Base-by-base conservation (phyloP, 1,140 invertebrate genomes). In the Drosophila sp. region DNA sequence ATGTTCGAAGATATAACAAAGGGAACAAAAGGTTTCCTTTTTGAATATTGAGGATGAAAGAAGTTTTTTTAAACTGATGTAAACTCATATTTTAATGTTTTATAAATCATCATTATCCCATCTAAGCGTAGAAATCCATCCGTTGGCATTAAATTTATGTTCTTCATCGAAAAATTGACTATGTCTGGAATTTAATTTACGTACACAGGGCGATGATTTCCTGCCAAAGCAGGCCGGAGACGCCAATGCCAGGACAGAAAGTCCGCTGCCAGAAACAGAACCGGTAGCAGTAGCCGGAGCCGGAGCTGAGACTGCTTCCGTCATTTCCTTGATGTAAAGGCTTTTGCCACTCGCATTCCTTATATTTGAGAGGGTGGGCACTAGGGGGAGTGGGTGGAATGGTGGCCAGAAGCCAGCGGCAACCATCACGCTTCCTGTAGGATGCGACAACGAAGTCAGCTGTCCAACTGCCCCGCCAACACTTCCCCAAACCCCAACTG, bases 131-230 rank as follows among this genome's bases (percentile, higher is more conserved):
- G 25, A 50, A 50, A 50, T 50, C 44, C 44, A 50, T 50, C 7
- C 44, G 6, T 50, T 50, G 4, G 23, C 7, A 50, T 50, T 27
- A 50, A 50, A 23, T 50, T 50, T 17, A 50, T 50, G 55, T 57
- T 32, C 32, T n/a, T 17, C 7, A 35, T 23, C 7, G 44, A 76
- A 77, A 86, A 86, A 86, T 86, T 86, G 87, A 86, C 83, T 86
- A 87, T 86, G 83, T 84, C 80, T 89, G 84, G 84, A 91, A 91
- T 91, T 90, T 91, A 91, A 91, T 91, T 91, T 91, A 90, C 85
- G 82, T 90, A 64, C 90, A 82, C 72, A 85, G 73, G 74, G 87
- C 85, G 73, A 78, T 91, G 90, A 91, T 91, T 91, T 91, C 90
- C 90, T 91, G 80, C 73, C 79, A 71, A 74, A 69, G 86, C 81